Base-by-base conservation (phyloP, 2,888 invertebrate genomes). In the Cenopis cana region DNA sequence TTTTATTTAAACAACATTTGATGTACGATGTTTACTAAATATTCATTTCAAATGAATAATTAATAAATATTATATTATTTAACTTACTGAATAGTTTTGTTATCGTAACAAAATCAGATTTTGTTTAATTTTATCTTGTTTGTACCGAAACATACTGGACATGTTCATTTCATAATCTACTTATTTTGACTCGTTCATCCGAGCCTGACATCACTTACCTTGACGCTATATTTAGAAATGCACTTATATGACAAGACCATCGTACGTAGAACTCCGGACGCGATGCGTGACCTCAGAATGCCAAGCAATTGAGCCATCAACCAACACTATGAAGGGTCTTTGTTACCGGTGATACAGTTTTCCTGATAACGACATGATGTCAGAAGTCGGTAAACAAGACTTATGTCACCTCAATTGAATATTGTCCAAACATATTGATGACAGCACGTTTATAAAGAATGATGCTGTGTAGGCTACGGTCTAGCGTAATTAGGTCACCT, bases 221-320 rank as follows among this genome's bases (percentile, higher is more conserved):
- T 79, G 81, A 49, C 60, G 76, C 85, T 90, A 90, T 86, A 87
- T 88, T 82, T 91, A 91, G 90, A 86, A 86, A 85, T 91, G 90
- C 90, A 90, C 79, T 78, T 82, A 84, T 76, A 77, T 67, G 38
- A 46, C 54, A 24, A 57, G 61, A 75, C 85, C 83, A 82, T 74
- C 76, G 75, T 76, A 74, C 24, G 14, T 36, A 77, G 88, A 82
- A 76, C 85, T 81, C 79, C 78, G 60, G 73, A 68, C 75, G 73
- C 76, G 74, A 81, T 76, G 82, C 79, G 83, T 83, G 82, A 82
- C 77, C 77, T 76, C 72, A 75, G 77, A 71, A 74, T 75, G 74
- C 73, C 74, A 70, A 75, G 74, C 78, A 76, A 77, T 77, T 79
- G 76, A 75, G 69, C 68, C 77, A 76, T 76, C 74, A 70, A 66